A percentile compares a stretch with the other conserved stretches of the same genome.
Evolutionary conservation across 2,888 invertebrate species (phyloP).

Genomic region (Cataglyphis albicans): DNA sequence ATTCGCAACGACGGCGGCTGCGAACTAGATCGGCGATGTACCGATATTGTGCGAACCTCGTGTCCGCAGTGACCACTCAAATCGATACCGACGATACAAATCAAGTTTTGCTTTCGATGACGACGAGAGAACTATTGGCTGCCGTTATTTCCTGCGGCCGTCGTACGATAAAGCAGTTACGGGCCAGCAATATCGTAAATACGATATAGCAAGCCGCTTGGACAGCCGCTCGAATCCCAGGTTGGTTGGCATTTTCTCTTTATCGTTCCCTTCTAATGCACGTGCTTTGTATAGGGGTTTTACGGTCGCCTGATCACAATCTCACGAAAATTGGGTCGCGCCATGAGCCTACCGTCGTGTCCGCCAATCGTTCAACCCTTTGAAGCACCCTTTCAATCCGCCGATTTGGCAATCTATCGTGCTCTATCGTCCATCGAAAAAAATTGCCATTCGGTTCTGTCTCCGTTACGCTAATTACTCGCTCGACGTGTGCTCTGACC

Average conservation of each 20-base stretch:
- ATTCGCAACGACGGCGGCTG: not conserved
- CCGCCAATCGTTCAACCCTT: conserved; percentile 36
- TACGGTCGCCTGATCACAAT: conserved; percentile 74
- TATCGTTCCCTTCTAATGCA: conserved; percentile 59
- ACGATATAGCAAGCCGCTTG: conserved; percentile 68
- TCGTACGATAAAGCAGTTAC: conserved; percentile 70
- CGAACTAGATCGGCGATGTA: not conserved
- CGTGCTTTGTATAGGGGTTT: conserved; percentile 54
- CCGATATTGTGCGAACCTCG: not conserved
- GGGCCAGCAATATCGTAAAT: conserved; percentile 75
- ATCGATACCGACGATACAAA: conserved; percentile 55
- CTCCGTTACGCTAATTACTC: conserved; percentile 23
- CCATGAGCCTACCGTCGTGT: conserved; percentile 43
- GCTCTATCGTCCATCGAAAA: conserved; percentile 21
- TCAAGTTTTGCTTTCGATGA: conserved; percentile 58
- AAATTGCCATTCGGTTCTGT: conserved; percentile 22
- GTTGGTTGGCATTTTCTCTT: conserved; percentile 64
- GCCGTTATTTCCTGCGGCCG: conserved; percentile 61
- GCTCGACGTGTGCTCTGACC: not conserved
- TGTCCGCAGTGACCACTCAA: not conserved
- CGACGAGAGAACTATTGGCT: conserved; percentile 42
- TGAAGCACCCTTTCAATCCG: conserved; percentile 26
- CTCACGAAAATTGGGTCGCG: conserved; percentile 74
- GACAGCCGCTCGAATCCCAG: conserved; percentile 69
- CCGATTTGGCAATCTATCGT: not conserved